Percentiles rank a stretch among this genome's conserved stretches.
Evolutionary conservation across 2,113 vertebrate species (phyloP).

Genomic region (Aptenodytes forsteri): DNA sequence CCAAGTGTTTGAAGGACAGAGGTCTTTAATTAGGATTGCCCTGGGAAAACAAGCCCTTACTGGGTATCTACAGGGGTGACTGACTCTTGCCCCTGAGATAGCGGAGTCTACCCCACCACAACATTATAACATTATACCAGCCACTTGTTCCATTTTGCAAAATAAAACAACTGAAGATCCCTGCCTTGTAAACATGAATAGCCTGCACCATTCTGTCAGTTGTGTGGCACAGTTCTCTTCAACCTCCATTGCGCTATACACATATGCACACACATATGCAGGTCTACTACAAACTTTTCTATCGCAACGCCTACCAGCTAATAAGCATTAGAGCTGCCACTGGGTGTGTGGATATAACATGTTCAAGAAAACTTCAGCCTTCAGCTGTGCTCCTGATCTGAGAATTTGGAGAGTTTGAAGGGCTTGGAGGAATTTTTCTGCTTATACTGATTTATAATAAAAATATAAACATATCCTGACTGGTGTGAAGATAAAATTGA

Average conservation of each 20-base stretch:
- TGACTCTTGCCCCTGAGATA: rapidly evolving
- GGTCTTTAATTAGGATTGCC: background rate
- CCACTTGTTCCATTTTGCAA: background rate
- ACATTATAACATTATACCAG: background rate
- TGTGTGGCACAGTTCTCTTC: background rate
- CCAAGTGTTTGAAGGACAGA: background rate
- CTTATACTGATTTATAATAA: background rate
- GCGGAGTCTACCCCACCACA: background rate
- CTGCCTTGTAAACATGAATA: background rate
- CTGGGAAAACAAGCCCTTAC: background rate
- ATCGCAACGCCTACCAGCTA: background rate
- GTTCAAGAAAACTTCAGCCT: background rate
- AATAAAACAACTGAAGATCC: background rate
- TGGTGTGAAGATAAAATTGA: background rate
- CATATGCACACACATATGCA: rapidly evolving
- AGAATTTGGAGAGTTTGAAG: background rate
- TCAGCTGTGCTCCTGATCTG: background rate
- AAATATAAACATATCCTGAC: background rate
- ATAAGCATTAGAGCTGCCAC: background rate
- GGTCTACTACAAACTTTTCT: background rate
- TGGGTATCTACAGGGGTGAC: background rate
- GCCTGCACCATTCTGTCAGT: background rate
- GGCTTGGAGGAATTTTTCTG: background rate
- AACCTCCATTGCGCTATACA: background rate
- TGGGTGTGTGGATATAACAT: background rate